These are phyloP conservation scores for Hyperoodon ampullatus DNA, from an alignment of 2,113 vertebrate genomes.

Conservation along the genomic window DNA sequence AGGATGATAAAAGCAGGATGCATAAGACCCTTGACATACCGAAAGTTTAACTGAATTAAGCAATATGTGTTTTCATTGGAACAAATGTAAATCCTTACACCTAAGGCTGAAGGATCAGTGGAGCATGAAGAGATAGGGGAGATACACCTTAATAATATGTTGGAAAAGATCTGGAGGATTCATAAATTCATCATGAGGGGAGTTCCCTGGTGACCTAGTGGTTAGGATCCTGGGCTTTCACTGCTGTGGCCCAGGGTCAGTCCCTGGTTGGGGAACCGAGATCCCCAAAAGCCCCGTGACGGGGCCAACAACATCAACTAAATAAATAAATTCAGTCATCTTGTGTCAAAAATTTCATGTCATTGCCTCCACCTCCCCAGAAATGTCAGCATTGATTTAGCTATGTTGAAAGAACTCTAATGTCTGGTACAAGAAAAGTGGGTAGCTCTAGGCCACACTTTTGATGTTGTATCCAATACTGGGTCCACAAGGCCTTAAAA, in stretches of 20 bases:
- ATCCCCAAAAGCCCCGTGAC: not conserved
- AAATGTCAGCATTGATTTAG: not conserved
- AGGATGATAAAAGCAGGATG: not conserved
- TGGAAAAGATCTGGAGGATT: slow-evolving; percentile 26
- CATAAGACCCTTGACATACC: not conserved
- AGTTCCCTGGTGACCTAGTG: not conserved
- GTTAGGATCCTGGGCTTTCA: not conserved
- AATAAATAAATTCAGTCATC: not conserved
- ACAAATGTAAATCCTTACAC: not conserved
- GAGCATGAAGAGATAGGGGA: not conserved
- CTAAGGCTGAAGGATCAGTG: not conserved
- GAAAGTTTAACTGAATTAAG: slow-evolving; percentile 14
- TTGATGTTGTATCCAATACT: not conserved
- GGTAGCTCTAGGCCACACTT: not conserved
- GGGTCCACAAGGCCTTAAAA: not conserved
- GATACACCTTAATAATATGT: not conserved
- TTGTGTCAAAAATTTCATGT: not conserved
- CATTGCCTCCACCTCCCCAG: not conserved
- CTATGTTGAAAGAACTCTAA: not conserved
- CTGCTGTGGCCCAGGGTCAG: not conserved
- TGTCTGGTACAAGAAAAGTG: not conserved
- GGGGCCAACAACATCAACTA: not conserved
- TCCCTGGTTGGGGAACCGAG: not conserved
- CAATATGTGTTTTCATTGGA: slow-evolving; percentile 14
- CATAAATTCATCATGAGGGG: not conserved